Conservation (phyloP, 2,888 invertebrate genomes). For the Hanleya hanleyi region DNA sequence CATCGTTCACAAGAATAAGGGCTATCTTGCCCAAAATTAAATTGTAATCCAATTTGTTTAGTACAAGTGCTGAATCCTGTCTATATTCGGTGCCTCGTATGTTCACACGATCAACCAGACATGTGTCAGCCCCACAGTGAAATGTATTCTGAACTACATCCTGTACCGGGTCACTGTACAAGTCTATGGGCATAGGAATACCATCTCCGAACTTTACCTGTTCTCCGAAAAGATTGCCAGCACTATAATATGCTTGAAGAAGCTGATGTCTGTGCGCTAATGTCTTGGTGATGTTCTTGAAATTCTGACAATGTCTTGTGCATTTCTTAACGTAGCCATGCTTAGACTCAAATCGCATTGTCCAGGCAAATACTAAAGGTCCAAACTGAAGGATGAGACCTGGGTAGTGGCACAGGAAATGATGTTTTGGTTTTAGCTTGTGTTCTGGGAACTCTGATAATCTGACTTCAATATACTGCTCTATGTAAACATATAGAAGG, state of each 20-base stretch:
- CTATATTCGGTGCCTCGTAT: not conserved
- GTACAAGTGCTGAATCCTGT: not conserved
- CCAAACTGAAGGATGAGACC: constrained; percentile 8
- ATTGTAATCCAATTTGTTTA: not conserved
- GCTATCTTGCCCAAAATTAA: not conserved
- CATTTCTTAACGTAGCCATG: constrained; percentile 13
- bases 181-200: not conserved
- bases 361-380: constrained; percentile 1
- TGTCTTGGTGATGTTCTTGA: constrained; percentile 10
- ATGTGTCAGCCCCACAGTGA: not conserved
- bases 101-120: not conserved
- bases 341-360: constrained; percentile 12
- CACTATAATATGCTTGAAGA: constrained; percentile 7
- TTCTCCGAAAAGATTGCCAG: constrained; percentile 5
- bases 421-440: constrained; percentile 7
- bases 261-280: constrained; percentile 9
- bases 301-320: constrained; percentile 13
- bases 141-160: not conserved
- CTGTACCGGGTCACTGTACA: not conserved
- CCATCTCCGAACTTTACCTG: not conserved
- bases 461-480: not conserved
- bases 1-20: not conserved
- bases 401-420: constrained; percentile 11
- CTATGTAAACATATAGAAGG: not conserved
- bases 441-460: not conserved